Percentiles rank a stretch among this genome's conserved stretches.
Conservation (phyloP, 2,888 invertebrate genomes). For the Epistrophella euchroma region DNA sequence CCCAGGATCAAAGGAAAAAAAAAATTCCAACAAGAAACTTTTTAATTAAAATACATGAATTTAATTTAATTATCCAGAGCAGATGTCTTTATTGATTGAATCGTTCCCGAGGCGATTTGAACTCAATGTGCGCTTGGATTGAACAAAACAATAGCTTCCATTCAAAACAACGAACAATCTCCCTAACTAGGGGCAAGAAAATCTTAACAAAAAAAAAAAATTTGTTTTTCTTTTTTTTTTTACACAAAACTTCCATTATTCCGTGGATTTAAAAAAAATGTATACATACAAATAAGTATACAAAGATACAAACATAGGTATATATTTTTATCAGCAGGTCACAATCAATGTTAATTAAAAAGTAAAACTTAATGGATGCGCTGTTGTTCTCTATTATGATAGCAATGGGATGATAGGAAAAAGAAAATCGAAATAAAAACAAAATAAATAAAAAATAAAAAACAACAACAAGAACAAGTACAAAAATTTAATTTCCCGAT, state of each 20-base stretch:
- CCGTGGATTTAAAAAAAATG: slow-evolving; percentile 19
- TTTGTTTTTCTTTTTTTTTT: background rate
- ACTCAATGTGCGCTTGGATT: slow-evolving; percentile 5
- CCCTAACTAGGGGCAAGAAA: slow-evolving; percentile 10
- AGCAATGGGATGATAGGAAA: slow-evolving; percentile 28
- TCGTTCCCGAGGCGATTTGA: slow-evolving; percentile 33
- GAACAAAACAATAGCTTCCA: slow-evolving; percentile 33
- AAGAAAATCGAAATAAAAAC: slow-evolving; percentile 5
- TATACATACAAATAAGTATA: background rate
- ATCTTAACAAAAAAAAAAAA: slow-evolving; percentile 8
- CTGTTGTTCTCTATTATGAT: slow-evolving; percentile 46
- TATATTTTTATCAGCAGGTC: slow-evolving; percentile 44
- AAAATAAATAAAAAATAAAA: slow-evolving; percentile 25
- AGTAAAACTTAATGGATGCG: slow-evolving; percentile 52
- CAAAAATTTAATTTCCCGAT: slow-evolving; percentile 4
- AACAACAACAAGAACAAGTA: slow-evolving; percentile 13
- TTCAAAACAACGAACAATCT: slow-evolving; percentile 21
- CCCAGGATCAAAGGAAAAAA: background rate
- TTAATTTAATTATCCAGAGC: slow-evolving; percentile 41
- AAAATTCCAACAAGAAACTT: slow-evolving; percentile 8
- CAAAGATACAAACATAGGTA: background rate
- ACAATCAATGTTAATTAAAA: slow-evolving; percentile 68
- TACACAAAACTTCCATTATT: slow-evolving; percentile 27
- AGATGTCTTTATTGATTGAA: slow-evolving; percentile 42
- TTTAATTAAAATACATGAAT: slow-evolving; percentile 39